phyloP scores from a whole-genome alignment of 1,140 invertebrate species.

The Drosophila ogumai region DNA sequence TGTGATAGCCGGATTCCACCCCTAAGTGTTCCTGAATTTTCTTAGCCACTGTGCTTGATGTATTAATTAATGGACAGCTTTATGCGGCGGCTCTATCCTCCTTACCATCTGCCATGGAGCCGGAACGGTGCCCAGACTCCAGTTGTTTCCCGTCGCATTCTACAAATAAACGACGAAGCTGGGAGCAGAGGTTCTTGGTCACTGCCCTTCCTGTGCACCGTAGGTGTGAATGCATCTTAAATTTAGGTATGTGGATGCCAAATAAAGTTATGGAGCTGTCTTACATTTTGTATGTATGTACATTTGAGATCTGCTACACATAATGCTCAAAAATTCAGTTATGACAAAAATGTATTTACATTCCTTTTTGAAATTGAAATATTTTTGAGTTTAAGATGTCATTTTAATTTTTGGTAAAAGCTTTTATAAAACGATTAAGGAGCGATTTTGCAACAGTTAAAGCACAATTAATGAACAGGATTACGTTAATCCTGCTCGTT shows the following conservation, averaged over 20 bases:
- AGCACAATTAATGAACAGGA: no score
- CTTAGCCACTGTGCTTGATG: slow-evolving; percentile 37
- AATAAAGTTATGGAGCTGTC: not conserved
- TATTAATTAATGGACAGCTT: not conserved
- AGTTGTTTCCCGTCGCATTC: not conserved
- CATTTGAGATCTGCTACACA: no score
- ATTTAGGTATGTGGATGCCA: not conserved
- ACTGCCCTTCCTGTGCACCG: not conserved
- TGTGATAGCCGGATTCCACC: slow-evolving; percentile 57
- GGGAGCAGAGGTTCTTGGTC: not conserved
- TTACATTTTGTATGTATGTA: slow-evolving; percentile 6
- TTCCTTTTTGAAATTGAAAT: no score
- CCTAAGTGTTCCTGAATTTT: slow-evolving; percentile 60
- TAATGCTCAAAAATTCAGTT: not conserved
- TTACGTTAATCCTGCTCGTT: no score
- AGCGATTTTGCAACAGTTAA: no score
- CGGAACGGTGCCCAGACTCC: slow-evolving; percentile 30
- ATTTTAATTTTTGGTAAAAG: not conserved
- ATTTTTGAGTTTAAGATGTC: not conserved
- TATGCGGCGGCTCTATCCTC: rapidly evolving
- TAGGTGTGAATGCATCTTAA: slow-evolving; percentile 2
- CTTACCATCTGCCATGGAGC: slow-evolving; percentile 48
- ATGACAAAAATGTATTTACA: not conserved
- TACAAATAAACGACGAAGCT: not conserved
- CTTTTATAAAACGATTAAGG: not conserved